Evolutionary conservation across 2,797 vertebrate species (phyloP), one percentile per base, ranked within the genome.

Genomic region (Syndactyla subalaris): DNA sequence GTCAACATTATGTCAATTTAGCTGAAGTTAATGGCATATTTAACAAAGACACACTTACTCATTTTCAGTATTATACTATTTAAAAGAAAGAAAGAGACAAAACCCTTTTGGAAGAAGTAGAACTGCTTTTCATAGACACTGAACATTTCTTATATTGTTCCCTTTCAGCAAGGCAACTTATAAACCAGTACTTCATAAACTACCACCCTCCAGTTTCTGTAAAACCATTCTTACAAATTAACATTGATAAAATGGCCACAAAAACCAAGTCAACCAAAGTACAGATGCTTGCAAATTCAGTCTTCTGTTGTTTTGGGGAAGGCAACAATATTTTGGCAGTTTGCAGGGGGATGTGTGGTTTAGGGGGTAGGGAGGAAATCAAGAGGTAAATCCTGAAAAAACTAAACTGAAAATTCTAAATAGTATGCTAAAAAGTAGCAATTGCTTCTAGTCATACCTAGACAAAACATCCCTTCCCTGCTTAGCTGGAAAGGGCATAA

Each of bases 1-100:
- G 84, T 95, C 94, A 97, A 97, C 93, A 95, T 95, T 94, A 89
- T 92, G 94, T 97, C 94, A 94, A 94, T 96, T 97, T 97, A 97
- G 93, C 89, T 92, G 92, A 95, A 95, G 88, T 95, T 96, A 97
- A 97, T 94, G 82, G 81, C 94, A 94, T 74, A 84, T 96, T 95
- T 96, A 96, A 96, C 72, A 93, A 94, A 97, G 87, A 90, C 78
- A 91, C 81, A 81, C 46, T 92, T 85, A 85, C 65, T 96, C 36
- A 87, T 94, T 94, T 85, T 84, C 78, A 92, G 10, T 65, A 94
- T 62, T 80, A 80, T 6, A 32, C n/a, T 70, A 70, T 54, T 85
- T 66, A 91, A 84, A 91, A 93, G 67, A 79, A 81, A 65, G 49
- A 20, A 88, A 57, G 10, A 45, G 20, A 57, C 38, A 78, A 81